Conservation (phyloP, 2,888 invertebrate genomes). For the Ectemnius cavifrons region DNA sequence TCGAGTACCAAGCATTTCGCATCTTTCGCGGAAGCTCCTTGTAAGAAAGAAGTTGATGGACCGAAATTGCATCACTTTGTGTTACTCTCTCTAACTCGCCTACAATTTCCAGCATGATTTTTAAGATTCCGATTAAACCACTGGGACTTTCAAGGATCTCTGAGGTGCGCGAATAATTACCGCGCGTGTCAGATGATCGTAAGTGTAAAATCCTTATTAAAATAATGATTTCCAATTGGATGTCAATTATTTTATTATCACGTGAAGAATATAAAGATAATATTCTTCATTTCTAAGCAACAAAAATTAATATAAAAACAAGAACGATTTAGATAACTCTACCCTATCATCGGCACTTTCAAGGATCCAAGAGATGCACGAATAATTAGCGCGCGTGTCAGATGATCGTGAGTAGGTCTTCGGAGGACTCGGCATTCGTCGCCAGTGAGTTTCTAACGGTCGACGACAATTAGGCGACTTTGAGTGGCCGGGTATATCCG, state of each 20-base stretch:
- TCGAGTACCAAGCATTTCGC: neutral
- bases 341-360: neutral
- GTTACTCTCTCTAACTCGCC: neutral
- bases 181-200: no score
- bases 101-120: neutral
- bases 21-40: neutral
- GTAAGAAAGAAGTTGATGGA: neutral
- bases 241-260: no score
- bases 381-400: no score
- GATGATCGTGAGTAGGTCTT: no score
- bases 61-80: neutral
- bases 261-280: no score
- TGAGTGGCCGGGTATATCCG: conserved; percentile 23
- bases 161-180: neutral
- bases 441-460: conserved; percentile 60
- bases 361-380: neutral
- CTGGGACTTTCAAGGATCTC: neutral
- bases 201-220: no score
- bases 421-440: conserved; percentile 27
- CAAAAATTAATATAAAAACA: no score
- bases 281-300: no score
- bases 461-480: conserved; percentile 57
- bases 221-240: no score
- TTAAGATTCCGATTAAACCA: neutral
- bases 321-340: no score